These are phyloP conservation scores for Morinoia aosen DNA, from an alignment of 2,888 invertebrate genomes.

Conservation along the genomic window DNA sequence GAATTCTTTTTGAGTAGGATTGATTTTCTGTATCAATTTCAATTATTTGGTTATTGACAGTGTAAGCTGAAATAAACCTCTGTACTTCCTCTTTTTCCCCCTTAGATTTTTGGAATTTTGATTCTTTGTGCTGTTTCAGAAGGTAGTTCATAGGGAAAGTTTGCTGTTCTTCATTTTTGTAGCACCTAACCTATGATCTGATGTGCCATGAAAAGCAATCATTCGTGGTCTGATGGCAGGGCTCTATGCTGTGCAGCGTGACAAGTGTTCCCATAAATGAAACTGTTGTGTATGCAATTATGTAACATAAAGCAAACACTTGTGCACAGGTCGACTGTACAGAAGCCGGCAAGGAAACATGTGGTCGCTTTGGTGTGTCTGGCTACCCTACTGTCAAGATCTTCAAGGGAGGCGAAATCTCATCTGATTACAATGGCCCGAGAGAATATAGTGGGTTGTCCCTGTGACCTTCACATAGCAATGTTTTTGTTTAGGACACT, in stretches of 20 bases:
- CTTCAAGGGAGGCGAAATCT: conserved; percentile 89
- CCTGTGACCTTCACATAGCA: too few relatives aligned
- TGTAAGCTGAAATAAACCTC: too few relatives aligned
- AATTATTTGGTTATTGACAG: too few relatives aligned
- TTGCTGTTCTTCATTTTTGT: too few relatives aligned
- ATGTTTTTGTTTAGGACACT: neutral
- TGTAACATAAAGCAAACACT: neutral
- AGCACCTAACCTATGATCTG: too few relatives aligned
- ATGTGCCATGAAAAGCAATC: neutral
- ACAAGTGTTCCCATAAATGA: neutral
- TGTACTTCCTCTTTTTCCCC: too few relatives aligned
- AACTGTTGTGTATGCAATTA: neutral
- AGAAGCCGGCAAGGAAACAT: conserved; percentile 89
- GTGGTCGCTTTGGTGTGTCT: conserved; percentile 89
- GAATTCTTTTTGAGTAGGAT: too few relatives aligned
- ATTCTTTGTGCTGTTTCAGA: too few relatives aligned
- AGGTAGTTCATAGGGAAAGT: too few relatives aligned
- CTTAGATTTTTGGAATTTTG: too few relatives aligned
- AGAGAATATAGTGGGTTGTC: conserved; percentile 83
- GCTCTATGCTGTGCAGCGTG: neutral
- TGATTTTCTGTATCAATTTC: too few relatives aligned
- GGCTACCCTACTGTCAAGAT: conserved; percentile 99
- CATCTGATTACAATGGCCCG: conserved; percentile 95
- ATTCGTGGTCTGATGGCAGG: neutral
- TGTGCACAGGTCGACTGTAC: conserved; percentile 84